Base-by-base conservation (phyloP, 1,140 invertebrate genomes). In the Meloidogyne floridensis region DNA sequence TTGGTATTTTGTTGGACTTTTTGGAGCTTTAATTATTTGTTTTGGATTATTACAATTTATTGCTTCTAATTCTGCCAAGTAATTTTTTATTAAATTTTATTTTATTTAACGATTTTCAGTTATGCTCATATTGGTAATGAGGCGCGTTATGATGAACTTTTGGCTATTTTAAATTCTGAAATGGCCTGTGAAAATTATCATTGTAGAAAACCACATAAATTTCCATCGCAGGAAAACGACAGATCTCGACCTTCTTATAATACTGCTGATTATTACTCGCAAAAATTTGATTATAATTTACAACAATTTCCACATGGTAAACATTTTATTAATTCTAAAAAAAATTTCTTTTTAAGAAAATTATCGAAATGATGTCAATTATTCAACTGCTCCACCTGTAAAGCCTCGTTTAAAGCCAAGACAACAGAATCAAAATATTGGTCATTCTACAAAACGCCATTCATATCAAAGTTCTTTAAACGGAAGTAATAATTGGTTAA, bases 51-150 rank as follows among this genome's bases (percentile, higher is more conserved):
- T 95, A 32, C 95, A 97, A 87, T 98, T 97, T 90, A 91, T 98
- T 72, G 96, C 97, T 93, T 96, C 95, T 89, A 91, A 98, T 69
- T 94, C 96, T 0, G 95, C 96, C 18, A 79, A 79, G 77, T 79
- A 47, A 69, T 32, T 98, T 98, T 95, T 95, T 15, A 47, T 47
- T 8, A 95, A 97, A 86, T 96, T 69, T 10, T 6, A 42, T 43
- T 32, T 54, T 72, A 81, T 53, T 53, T 42, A n/a, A 82, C 7
- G 11, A 43, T 56, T 72, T 13, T 79, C 42, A 15, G 84, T 69
- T 82, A 77, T 71, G 83, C 77, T 18, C 83, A 80, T 15, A 69
- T 84, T 51, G 43, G 69, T 10, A 84, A 75, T 53, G 85, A 85
- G 56, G 73, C 86, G 53, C 70, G 79, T 51, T 86, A 86, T 56